These are phyloP conservation scores for Littorina saxatilis DNA, from an alignment of 1,140 invertebrate species.

Conservation along the genomic window DNA sequence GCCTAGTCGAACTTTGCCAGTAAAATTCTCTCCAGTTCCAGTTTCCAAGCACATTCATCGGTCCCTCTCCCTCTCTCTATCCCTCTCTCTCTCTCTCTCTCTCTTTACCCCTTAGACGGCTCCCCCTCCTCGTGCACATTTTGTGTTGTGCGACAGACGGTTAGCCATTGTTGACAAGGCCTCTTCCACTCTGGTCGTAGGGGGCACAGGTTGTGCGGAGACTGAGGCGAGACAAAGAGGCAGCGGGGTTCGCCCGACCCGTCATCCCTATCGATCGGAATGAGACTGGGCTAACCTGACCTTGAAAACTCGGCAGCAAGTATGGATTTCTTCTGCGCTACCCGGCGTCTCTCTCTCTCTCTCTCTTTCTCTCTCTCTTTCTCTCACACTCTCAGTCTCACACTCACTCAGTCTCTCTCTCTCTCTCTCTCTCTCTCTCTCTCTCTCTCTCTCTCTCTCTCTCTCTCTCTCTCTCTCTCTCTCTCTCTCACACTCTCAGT, in stretches of 20 bases:
- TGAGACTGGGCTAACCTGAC: slow-evolving; percentile 9
- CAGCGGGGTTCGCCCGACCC: not conserved
- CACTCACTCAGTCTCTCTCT: not conserved
- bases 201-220: not conserved
- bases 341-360: not conserved
- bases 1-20: no score
- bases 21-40: no score
- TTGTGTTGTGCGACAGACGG: slow-evolving; percentile 16
- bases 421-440: not conserved
- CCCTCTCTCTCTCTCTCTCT: slow-evolving; percentile 6
- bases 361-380: slow-evolving; percentile 3
- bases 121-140: not conserved
- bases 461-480: not conserved
- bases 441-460: not conserved
- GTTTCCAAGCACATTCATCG: no score
- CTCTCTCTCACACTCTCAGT: not conserved
- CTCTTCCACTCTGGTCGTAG: not conserved
- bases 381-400: not conserved
- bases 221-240: slow-evolving; percentile 8
- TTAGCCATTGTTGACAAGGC: slow-evolving; percentile 21
- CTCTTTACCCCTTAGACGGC: not conserved
- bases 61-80: no score
- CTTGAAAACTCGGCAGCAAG: slow-evolving; percentile 12
- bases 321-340: not conserved
- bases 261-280: slow-evolving; percentile 21